Percentiles rank a stretch among this genome's conserved stretches.
Evolutionary conservation across 1,140 invertebrate genomes (phyloP).

Genomic region (Bombus polaris): DNA sequence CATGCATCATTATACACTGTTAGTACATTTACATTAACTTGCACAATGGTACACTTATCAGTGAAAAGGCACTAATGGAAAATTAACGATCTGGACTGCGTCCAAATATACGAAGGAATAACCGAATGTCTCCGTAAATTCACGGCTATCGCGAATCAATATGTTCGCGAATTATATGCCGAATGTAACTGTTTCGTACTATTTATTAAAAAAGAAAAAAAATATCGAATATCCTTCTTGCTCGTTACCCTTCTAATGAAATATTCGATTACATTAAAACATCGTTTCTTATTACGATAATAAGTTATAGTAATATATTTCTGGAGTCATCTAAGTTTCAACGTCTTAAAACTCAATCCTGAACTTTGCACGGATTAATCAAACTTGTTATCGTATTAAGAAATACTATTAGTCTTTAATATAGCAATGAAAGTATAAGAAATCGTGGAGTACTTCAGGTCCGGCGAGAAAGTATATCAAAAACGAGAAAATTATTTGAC

Average conservation of each 20-base stretch:
- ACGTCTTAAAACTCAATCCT: neutral
- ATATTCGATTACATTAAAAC: neutral
- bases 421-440: no score
- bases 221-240: neutral
- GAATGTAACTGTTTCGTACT: neutral
- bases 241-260: neutral
- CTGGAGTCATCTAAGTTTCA: neutral
- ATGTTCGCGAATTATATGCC: neutral
- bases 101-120: constrained; percentile 26
- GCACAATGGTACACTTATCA: constrained; percentile 15
- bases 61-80: constrained; percentile 44
- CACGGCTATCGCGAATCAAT: constrained; percentile 11
- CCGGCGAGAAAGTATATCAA: no score
- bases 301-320: neutral
- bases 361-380: neutral
- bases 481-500: no score
- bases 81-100: constrained; percentile 44
- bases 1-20: constrained; percentile 9
- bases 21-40: constrained; percentile 14
- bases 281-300: neutral
- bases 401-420: neutral
- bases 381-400: neutral
- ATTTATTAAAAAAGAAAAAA: neutral
- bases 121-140: constrained; percentile 17
- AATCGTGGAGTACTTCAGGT: no score